A percentile compares a stretch with the other conserved stretches of the same genome.
These are phyloP conservation scores for Pithys albifrons DNA, from an alignment of 2,113 vertebrate genomes.

Conservation along the genomic window DNA sequence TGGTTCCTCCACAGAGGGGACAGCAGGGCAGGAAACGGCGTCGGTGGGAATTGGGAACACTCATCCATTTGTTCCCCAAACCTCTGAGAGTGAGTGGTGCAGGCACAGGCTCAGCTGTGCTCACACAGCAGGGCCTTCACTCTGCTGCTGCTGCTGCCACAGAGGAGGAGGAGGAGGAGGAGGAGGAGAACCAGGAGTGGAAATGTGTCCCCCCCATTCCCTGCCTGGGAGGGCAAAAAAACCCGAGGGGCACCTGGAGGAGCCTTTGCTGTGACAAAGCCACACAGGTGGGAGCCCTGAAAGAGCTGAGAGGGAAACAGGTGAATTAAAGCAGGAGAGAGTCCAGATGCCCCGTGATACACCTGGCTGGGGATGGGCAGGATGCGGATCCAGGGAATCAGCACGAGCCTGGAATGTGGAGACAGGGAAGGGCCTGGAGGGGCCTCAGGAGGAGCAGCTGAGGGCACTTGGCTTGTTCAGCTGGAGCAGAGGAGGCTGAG, in stretches of 20 bases:
- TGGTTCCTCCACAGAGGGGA: background rate
- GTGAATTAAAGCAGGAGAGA: background rate
- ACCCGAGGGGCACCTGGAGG: accelerated
- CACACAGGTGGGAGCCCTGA: accelerated
- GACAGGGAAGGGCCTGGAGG: background rate
- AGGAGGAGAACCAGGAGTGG: background rate
- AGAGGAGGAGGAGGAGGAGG: background rate
- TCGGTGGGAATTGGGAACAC: background rate
- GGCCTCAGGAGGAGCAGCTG: background rate
- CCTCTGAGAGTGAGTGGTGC: background rate
- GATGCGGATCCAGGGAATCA: background rate
- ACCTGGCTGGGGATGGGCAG: background rate
- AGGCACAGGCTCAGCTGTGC: background rate
- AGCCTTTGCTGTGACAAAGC: background rate
- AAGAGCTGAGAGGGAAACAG: accelerated
- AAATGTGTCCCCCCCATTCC: accelerated
- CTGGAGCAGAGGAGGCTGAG: background rate
- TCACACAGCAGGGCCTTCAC: accelerated
- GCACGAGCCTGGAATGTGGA: background rate
- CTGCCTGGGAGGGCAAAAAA: background rate
- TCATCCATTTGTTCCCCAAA: background rate
- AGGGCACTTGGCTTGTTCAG: background rate
- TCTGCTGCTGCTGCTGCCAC: background rate
- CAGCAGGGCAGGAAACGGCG: background rate
- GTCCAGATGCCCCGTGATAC: accelerated